Base-by-base conservation (phyloP, 2,888 invertebrate species). In the Tortricodes alternella region DNA sequence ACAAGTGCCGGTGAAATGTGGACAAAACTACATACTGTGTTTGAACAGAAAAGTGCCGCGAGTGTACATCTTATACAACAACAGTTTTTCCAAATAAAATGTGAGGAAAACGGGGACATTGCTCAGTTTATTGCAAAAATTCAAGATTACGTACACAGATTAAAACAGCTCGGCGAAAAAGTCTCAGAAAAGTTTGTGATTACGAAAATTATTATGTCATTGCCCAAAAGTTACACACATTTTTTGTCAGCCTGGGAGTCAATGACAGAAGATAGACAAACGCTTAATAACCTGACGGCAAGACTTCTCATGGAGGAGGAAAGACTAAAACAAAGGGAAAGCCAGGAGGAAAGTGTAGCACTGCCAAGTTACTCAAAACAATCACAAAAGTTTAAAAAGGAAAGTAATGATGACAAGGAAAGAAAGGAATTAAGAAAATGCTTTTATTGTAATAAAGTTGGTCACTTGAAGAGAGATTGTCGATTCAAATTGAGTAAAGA, bases 11-110 rank as follows among this genome's bases (percentile, higher is more conserved):
- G 8, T 16, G 61, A 64, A 11, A 64, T 65, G 58, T 62, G 63
- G 64, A 48, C 34, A 37, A 64, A 63, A 44, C 18, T 56, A 3
- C 48, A 59, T 5, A 53, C 46, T 19, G 62, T 70, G 0, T 70
- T 64, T 53, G 70, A 71, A 39, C 66, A 68, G 48, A 72, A 67
- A 56, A 67, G 66, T 1, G 63, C 65, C 35, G 64, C 66, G 7
- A 66, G 58, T n/a, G 52, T 69, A 24, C 67, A 69, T 61, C 56
- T 70, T 9, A 41, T 72, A 8, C 70, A 68, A 43, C 65, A 70
- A 46, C 49, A 61, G 43, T 62, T 65, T 44, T 63, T 41, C 38
- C 55, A 15, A 58, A 37, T 18, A 60, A 62, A 48, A 11, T 61
- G 32, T 34, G 58, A 58, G 21, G 39, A 60, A 48, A 56, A 53